Percentiles rank a stretch among this genome's conserved stretches.
Conservation (phyloP, 2,888 invertebrate species). For the Polydrusus tereticollis region DNA sequence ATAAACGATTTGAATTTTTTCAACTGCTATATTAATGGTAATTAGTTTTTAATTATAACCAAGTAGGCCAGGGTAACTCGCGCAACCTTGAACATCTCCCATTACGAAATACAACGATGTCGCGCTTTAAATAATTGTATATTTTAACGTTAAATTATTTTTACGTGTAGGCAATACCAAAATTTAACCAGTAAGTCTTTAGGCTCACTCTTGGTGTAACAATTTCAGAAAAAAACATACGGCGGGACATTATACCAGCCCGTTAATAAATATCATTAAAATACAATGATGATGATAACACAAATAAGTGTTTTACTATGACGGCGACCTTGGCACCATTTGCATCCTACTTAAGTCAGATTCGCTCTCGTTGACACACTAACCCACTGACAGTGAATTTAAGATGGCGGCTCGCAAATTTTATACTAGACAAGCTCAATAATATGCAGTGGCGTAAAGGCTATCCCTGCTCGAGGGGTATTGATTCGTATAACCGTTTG, state of each 20-base stretch:
- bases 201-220: background rate
- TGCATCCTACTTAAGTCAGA: conserved; percentile 55
- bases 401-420: conserved; percentile 22
- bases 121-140: conserved; percentile 28
- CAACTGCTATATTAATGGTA: conserved; percentile 22
- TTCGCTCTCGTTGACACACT: conserved; percentile 63
- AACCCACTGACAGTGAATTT: conserved; percentile 61
- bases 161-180: too few relatives aligned
- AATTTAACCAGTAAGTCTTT: background rate
- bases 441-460: background rate
- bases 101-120: conserved; percentile 31
- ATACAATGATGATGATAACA: conserved; percentile 46
- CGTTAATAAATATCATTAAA: conserved; percentile 44
- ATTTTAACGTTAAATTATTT: background rate
- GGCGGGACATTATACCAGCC: background rate
- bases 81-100: conserved; percentile 58
- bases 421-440: background rate
- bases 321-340: conserved; percentile 52
- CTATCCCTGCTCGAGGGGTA: background rate
- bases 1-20: conserved; percentile 27
- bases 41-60: conserved; percentile 46
- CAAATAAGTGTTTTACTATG: conserved; percentile 36
- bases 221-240: background rate
- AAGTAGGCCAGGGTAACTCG: conserved; percentile 66
- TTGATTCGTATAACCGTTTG: too few relatives aligned